Evolutionary conservation across 2,113 vertebrate species (phyloP).

Genomic region (Empidonax traillii): DNA sequence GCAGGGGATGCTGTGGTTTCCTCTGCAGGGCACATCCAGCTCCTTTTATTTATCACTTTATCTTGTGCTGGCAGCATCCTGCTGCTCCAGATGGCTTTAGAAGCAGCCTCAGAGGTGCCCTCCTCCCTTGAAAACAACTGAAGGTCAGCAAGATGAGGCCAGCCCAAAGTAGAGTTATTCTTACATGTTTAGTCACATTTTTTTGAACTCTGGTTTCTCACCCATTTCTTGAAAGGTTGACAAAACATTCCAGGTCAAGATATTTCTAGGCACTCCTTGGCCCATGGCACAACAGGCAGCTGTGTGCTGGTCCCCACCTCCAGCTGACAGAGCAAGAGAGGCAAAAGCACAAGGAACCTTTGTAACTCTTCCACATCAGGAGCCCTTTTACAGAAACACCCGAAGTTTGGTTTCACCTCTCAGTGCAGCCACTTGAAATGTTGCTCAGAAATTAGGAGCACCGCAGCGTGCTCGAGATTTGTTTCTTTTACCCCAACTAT

Average conservation of each 20-base stretch:
- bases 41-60: background rate
- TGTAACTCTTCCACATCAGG: background rate
- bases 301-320: background rate
- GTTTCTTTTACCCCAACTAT: background rate
- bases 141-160: background rate
- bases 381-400: background rate
- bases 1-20: background rate
- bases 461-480: fast-evolving
- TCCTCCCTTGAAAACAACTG: background rate
- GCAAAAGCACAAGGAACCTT: background rate
- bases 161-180: background rate
- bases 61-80: background rate
- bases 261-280: background rate
- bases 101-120: background rate
- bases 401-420: background rate
- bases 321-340: background rate
- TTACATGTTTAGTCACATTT: background rate
- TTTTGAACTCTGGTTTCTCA: background rate
- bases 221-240: background rate
- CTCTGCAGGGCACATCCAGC: background rate
- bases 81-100: background rate
- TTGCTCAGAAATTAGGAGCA: background rate
- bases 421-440: background rate
- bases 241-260: background rate
- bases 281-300: background rate